Percentiles rank a stretch among this genome's conserved stretches.
phyloP scores from a whole-genome alignment of 2,113 vertebrate genomes.

The Ammodramus savannarum region DNA sequence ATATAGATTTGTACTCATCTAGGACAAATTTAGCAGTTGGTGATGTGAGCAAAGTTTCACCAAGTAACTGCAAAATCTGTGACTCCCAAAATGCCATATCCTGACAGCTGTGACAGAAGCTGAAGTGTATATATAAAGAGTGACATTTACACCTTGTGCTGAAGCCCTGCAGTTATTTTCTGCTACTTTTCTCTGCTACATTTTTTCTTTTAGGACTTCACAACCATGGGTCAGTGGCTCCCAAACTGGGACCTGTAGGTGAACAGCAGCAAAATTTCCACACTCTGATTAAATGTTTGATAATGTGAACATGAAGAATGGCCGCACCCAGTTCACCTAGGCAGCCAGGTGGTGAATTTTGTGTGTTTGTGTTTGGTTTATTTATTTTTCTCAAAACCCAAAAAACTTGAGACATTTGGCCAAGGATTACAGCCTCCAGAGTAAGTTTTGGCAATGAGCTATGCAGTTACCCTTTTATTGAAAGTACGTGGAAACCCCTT shows the following conservation, averaged over 20 bases:
- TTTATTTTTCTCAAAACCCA: background rate
- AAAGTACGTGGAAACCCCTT: rapidly evolving
- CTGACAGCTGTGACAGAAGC: background rate
- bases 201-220: background rate
- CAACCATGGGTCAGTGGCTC: rapidly evolving
- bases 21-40: background rate
- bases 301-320: rapidly evolving
- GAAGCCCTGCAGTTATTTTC: background rate
- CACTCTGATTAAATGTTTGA: background rate
- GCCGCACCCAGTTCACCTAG: rapidly evolving
- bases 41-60: background rate
- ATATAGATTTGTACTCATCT: background rate
- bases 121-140: background rate
- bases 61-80: background rate
- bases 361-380: background rate
- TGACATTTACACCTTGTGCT: background rate
- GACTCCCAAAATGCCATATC: background rate
- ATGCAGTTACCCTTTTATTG: rapidly evolving
- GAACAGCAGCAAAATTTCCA: background rate
- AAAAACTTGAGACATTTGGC: background rate
- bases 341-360: background rate
- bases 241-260: too few species aligned
- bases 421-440: background rate
- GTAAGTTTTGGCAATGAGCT: rapidly evolving
- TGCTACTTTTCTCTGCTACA: background rate